These are phyloP conservation scores for Macrotis lagotis DNA, from an alignment of 2,113 vertebrate species.

Conservation along the genomic window DNA sequence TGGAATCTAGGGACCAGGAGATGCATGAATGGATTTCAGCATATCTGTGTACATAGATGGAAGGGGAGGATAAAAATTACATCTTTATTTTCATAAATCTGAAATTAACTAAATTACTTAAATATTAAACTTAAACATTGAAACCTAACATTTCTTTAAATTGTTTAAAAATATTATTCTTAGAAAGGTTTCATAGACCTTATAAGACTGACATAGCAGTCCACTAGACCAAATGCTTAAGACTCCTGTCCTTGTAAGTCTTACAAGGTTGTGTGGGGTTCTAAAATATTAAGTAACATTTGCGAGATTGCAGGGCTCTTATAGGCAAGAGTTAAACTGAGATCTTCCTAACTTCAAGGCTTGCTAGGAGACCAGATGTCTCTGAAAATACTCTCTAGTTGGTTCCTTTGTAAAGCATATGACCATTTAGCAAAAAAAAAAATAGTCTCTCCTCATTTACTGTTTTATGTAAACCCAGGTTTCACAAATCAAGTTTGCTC, in stretches of 20 bases:
- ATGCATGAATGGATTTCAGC: background rate
- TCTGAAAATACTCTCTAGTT: slow-evolving; percentile 2
- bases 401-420: slow-evolving; percentile 56
- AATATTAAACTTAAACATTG: background rate
- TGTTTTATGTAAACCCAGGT: slow-evolving; percentile 14
- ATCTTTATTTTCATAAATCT: background rate
- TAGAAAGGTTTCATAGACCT: background rate
- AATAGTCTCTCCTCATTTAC: slow-evolving; percentile 29
- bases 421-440: slow-evolving; percentile 34
- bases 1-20: background rate
- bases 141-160: background rate
- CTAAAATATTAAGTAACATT: background rate
- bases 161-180: background rate
- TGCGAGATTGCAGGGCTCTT: background rate
- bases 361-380: background rate
- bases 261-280: background rate
- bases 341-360: background rate
- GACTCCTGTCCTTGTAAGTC: background rate
- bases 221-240: background rate
- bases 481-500: slow-evolving; percentile 55
- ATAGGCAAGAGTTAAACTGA: background rate
- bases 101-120: background rate
- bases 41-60: background rate
- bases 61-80: background rate
- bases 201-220: background rate